Evolutionary conservation across 2,797 vertebrate genomes (phyloP).

Genomic region (Glossophaga mutica): DNA sequence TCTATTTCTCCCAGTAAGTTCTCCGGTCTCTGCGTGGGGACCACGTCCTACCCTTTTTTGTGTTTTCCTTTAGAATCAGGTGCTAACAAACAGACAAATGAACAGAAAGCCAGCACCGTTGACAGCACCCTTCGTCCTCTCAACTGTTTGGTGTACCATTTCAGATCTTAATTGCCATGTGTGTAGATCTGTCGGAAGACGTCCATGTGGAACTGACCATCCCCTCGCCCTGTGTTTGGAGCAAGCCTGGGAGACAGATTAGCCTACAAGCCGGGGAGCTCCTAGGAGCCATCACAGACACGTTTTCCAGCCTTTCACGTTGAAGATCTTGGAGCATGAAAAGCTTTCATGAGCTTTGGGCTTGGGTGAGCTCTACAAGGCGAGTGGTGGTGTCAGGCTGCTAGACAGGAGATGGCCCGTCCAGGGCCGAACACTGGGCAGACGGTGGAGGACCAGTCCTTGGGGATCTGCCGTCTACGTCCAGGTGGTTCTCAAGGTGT

Average conservation of each 20-base stretch:
- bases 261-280: not conserved
- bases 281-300: not conserved
- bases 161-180: not conserved
- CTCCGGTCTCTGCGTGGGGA: not conserved
- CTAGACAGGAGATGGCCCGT: not conserved
- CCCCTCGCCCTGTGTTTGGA: not conserved
- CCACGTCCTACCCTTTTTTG: not conserved
- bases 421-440: not conserved
- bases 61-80: not conserved
- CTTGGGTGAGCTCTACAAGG: not conserved
- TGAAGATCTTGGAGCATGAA: not conserved
- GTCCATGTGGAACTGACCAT: not conserved
- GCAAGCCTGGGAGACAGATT: not conserved
- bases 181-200: not conserved
- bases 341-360: not conserved
- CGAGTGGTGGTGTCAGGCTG: too few species aligned
- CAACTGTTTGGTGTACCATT: not conserved
- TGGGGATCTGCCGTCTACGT: not conserved
- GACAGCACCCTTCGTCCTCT: not conserved
- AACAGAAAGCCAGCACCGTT: not conserved
- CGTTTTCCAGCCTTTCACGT: not conserved
- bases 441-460: not conserved
- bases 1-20: not conserved
- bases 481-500: not conserved
- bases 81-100: not conserved